Evolutionary conservation across 2,888 invertebrate species (phyloP), one percentile per base, ranked within the genome.

Genomic region (Heliconius aoede): DNA sequence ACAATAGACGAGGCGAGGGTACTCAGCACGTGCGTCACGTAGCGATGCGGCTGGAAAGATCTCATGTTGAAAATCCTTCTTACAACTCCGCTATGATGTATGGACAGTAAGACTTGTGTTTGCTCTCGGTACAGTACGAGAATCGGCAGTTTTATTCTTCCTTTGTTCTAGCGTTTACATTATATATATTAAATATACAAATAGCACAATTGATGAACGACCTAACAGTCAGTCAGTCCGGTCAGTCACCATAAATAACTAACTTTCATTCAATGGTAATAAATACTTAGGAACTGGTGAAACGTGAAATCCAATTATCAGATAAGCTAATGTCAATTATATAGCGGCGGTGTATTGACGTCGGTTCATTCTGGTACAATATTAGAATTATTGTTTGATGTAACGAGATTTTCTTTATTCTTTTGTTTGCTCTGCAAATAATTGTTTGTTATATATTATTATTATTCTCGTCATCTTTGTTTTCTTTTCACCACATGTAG

Each of bases 1-100:
- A 55, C 55, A 76, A 72, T 64, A 72, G 75, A 64, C 55, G 75
- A 26, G 60, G 36, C 55, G 75, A 26, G 60, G 36, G 11, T 55
- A 21, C 69, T 75, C 62, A 36, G 64, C 55, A 76, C 24, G 26
- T 40, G 1, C 71, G 55, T 76, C 75, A 76, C 75, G 71, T 75
- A 51, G 32, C 18, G 60, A 40, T 26, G 72, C 72, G 72, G 69
- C 40, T 58, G 72, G 58, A 15, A 55, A n/a, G 69, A 69, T 55
- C 32, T 32, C 69, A 55, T 69, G 69, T 69, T 69, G 15, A 69
- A 46, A 69, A 55, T 55, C 30, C 30, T 69, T 69, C 30, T 51
- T 30, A 68, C 68, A 51, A 68, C 28, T 51, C 51, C 30, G 18
- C 69, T 69, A 55, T 69, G 32, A 69, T 69, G 55, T 69, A 69